Percentiles rank a stretch among this genome's conserved stretches.
Conservation (phyloP, 30 jellyfish, hydroid and myxozoan genomes). For the Hydra vulgaris region DNA sequence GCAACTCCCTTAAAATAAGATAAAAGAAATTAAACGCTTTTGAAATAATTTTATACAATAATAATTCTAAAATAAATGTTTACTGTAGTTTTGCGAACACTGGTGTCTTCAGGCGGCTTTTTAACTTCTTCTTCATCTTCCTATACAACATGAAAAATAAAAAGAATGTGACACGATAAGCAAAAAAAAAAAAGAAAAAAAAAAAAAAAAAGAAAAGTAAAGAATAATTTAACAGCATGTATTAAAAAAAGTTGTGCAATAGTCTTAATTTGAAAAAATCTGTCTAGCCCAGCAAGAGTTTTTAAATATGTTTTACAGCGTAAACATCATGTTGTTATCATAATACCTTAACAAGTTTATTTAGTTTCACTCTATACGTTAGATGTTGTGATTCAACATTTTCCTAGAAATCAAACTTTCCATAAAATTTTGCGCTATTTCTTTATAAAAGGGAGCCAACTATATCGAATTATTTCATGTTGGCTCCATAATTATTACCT, state of each 20-base stretch:
- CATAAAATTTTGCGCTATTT: not conserved
- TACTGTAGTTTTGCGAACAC: not conserved
- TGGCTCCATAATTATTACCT: not conserved
- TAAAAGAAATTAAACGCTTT: not conserved
- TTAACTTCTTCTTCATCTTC: conserved; percentile 54
- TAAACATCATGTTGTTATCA: too few relatives aligned
- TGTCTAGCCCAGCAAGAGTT: too few relatives aligned
- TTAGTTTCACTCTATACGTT: too few relatives aligned
- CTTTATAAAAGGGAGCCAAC: not conserved
- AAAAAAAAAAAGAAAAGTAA: not conserved
- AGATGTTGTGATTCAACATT: not conserved
- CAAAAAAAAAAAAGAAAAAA: too few relatives aligned
- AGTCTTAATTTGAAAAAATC: too few relatives aligned
- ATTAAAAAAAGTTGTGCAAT: too few relatives aligned
- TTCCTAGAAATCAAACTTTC: not conserved
- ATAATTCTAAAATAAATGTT: not conserved
- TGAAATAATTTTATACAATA: not conserved
- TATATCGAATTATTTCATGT: not conserved
- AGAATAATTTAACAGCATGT: too few relatives aligned
- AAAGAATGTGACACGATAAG: not conserved
- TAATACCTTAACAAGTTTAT: too few relatives aligned
- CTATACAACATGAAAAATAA: not conserved
- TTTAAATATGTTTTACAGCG: too few relatives aligned
- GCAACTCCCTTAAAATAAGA: conserved; percentile 56
- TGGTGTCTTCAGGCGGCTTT: conserved; percentile 35